Conservation (phyloP, 2,888 invertebrate species). For the Norana najaformis region DNA sequence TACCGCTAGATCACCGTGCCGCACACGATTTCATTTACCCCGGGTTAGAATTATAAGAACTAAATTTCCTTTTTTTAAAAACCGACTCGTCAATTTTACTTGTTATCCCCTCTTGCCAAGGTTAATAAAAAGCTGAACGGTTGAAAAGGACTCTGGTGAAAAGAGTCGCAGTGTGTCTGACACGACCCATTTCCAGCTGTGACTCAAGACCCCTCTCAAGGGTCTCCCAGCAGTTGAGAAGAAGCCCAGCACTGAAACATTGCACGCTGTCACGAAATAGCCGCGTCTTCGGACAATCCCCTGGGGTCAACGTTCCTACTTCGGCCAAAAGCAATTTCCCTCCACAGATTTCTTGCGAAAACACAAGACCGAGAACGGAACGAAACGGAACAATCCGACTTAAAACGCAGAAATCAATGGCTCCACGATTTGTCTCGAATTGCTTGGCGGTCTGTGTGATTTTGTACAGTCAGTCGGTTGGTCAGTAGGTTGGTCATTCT, state of each 20-base stretch:
- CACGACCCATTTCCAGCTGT: not conserved
- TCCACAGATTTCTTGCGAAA: not conserved
- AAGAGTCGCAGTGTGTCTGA: not conserved
- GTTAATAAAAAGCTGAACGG: not conserved
- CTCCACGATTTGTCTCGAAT: not conserved
- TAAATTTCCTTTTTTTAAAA: too few relatives aligned
- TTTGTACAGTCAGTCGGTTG: not conserved
- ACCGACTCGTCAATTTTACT: too few relatives aligned
- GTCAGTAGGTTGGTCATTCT: too few relatives aligned
- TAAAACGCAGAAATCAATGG: not conserved
- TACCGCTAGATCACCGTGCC: too few relatives aligned
- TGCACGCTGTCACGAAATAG: not conserved
- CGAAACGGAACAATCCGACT: not conserved
- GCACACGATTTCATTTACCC: too few relatives aligned
- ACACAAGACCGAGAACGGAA: not conserved
- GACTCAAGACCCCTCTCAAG: not conserved
- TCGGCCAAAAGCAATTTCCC: not conserved
- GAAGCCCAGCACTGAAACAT: not conserved
- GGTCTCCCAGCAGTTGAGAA: not conserved
- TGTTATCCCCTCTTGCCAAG: too few relatives aligned
- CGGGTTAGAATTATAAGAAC: too few relatives aligned
- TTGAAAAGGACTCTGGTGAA: not conserved
- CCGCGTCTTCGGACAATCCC: not conserved
- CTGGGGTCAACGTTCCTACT: not conserved
- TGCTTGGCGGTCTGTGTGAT: not conserved